These are phyloP conservation scores for Heteromyza rotundicornis DNA, from an alignment of 2,888 invertebrate species.

Conservation along the genomic window DNA sequence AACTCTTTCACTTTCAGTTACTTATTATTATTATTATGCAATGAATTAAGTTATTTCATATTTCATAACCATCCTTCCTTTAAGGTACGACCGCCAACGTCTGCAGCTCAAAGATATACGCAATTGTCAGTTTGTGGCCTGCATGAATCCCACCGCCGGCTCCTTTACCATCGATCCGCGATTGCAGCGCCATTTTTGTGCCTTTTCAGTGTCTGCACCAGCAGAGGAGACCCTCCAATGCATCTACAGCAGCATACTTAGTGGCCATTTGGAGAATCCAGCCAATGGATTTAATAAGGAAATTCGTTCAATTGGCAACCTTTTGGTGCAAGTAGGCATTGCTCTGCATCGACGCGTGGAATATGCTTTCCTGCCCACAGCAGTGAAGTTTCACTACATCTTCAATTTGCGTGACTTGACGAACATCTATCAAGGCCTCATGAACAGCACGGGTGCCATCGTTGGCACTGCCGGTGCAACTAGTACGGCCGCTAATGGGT, in stretches of 20 bases:
- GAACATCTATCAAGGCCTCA: slow-evolving; percentile 91
- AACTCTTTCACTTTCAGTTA: not conserved
- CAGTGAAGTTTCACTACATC: slow-evolving; percentile 92
- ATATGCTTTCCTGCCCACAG: slow-evolving; percentile 86
- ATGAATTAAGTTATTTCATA: no score
- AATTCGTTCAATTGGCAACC: slow-evolving; percentile 50
- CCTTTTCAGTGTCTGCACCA: slow-evolving; percentile 85
- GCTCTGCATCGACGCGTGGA: slow-evolving; percentile 78
- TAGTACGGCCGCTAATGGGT: slow-evolving; percentile 39
- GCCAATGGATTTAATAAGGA: slow-evolving; percentile 70
- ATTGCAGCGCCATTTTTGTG: slow-evolving; percentile 86
- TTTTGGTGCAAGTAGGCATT: slow-evolving; percentile 73
- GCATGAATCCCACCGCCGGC: slow-evolving; percentile 98
- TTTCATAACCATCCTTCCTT: no score
- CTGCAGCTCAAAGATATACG: slow-evolving; percentile 86
- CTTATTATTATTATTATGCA: not conserved
- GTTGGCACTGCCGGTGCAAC: slow-evolving; percentile 27
- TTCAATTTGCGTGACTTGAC: slow-evolving; percentile 93
- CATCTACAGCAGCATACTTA: slow-evolving; percentile 84
- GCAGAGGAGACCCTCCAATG: slow-evolving; percentile 77
- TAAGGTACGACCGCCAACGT: slow-evolving; percentile 77
- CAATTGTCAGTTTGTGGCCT: slow-evolving; percentile 91
- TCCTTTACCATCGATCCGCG: slow-evolving; percentile 93
- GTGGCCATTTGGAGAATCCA: slow-evolving; percentile 74
- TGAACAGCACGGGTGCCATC: slow-evolving; percentile 77